Evolutionary conservation across 2,113 vertebrate species (phyloP), one percentile per base, ranked within the genome.

Genomic region (Psephotus haematonotus): DNA sequence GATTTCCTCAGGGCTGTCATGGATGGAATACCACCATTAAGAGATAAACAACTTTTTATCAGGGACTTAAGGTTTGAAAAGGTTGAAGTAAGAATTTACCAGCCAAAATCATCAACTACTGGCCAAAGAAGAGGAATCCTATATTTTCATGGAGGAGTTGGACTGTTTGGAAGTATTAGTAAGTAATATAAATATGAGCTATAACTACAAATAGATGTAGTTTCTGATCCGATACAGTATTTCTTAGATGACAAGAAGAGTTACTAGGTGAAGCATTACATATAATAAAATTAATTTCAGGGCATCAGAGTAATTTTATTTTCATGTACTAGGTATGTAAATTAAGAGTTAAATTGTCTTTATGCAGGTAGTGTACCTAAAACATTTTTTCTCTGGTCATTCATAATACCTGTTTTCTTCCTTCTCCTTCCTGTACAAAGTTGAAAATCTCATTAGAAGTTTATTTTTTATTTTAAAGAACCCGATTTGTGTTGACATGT

Each of bases 91-190:
- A 97, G 98, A 86, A 93, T 98, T 47, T 99, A 98, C 69, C 96
- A 98, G 86, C 97, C 97, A 29, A 98, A 96, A n/a, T 3, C 82
- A 12, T 33, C 82, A 24, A 96, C 93, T 35, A 79, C 37, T 2
- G 94, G 94, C 27, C 91, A 77, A 76, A 94, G 94, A 68, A 93
- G 94, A 96, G 98, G 98, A 64, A 82, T 99, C 10, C 28, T 99
- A 43, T 98, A 98, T 90, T 98, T 98, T 80, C 98, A 99, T 5
- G 98, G 98, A 62, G 98, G 98, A 68, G 96, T 94, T 31, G 96
- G 97, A 88, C 44, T 70, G 20, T 5, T 97, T 13, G 98, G 98
- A 25, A 98, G 97, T 68, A 97, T 98, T 78, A 90, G 98, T 99
- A 97, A 98, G 97, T 93, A 78, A 50, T 7, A 29, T 0, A 37